A percentile compares a stretch with the other conserved stretches of the same genome.
These are phyloP conservation scores for Calliopsis andreniformis DNA, from an alignment of 1,140 invertebrate species.

Conservation along the genomic window DNA sequence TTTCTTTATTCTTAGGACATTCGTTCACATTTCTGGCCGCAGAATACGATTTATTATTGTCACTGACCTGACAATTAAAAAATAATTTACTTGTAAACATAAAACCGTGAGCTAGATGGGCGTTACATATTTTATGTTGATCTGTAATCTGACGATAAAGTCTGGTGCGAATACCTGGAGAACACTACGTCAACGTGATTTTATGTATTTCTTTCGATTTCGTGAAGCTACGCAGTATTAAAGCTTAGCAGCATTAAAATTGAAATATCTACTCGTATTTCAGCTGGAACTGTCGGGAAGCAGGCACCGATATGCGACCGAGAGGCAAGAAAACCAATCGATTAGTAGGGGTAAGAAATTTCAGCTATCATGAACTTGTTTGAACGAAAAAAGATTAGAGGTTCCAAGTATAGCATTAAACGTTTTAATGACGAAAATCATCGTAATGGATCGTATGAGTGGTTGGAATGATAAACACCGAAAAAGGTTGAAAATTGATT, in stretches of 20 bases:
- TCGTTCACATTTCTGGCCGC: too few relatives aligned
- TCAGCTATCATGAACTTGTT: too few relatives aligned
- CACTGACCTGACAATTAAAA: neutral
- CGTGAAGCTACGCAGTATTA: neutral
- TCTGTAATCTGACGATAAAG: neutral
- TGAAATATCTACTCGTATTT: neutral
- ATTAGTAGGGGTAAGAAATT: too few relatives aligned
- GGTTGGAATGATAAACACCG: neutral
- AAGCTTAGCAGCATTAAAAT: constrained; percentile 11
- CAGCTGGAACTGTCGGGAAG: neutral
- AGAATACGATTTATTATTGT: too few relatives aligned
- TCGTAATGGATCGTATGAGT: neutral
- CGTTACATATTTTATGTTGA: neutral
- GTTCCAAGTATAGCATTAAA: too few relatives aligned
- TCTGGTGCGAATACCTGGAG: neutral
- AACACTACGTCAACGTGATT: neutral
- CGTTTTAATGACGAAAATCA: too few relatives aligned
- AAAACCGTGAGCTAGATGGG: neutral
- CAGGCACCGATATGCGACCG: too few relatives aligned
- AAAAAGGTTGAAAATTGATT: neutral
- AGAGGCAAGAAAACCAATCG: too few relatives aligned
- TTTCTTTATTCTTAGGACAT: too few relatives aligned
- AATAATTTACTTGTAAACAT: neutral
- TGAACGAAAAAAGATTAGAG: neutral
- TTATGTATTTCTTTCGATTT: neutral